These are phyloP conservation scores for Catocala nupta DNA, from an alignment of 2,888 invertebrate genomes.

Conservation along the genomic window DNA sequence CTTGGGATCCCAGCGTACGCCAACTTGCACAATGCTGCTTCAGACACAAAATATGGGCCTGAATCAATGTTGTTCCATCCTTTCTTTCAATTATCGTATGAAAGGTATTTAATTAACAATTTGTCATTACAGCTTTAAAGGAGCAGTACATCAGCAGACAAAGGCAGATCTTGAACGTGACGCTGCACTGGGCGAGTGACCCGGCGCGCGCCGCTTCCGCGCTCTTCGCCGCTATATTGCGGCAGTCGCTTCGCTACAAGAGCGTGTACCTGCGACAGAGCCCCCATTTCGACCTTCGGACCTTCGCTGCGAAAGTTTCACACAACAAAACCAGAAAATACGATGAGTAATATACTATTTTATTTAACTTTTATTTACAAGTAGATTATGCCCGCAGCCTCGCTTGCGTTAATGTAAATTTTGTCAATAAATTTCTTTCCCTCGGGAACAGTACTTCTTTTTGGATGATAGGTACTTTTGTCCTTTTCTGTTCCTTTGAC, in stretches of 20 bases:
- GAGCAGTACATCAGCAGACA: neutral
- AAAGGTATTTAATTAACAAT: too few species aligned
- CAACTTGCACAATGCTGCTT: too few species aligned
- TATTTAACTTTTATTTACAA: neutral
- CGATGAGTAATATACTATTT: conserved; percentile 10
- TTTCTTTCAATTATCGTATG: too few species aligned
- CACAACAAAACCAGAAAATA: neutral
- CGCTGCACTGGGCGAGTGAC: conserved; percentile 22
- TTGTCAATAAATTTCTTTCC: neutral
- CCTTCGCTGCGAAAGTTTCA: neutral
- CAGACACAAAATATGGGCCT: too few species aligned
- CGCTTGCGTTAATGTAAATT: too few species aligned
- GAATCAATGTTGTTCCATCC: too few species aligned
- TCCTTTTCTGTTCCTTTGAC: too few species aligned
- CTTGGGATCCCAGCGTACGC: too few species aligned
- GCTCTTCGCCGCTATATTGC: conserved; percentile 2
- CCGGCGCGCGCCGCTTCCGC: conserved; percentile 19
- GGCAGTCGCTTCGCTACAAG: conserved; percentile 12
- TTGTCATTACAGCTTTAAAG: too few species aligned
- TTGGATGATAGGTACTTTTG: too few species aligned
- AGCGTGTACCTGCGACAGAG: conserved; percentile 1
- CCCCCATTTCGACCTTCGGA: neutral
- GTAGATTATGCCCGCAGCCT: neutral
- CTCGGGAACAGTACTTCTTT: too few species aligned
- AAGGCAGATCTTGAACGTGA: neutral